Percentiles rank a stretch among this genome's conserved stretches.
phyloP scores from a whole-genome alignment of 2,888 invertebrate species.

The Sinodicranocentrus sp. region DNA sequence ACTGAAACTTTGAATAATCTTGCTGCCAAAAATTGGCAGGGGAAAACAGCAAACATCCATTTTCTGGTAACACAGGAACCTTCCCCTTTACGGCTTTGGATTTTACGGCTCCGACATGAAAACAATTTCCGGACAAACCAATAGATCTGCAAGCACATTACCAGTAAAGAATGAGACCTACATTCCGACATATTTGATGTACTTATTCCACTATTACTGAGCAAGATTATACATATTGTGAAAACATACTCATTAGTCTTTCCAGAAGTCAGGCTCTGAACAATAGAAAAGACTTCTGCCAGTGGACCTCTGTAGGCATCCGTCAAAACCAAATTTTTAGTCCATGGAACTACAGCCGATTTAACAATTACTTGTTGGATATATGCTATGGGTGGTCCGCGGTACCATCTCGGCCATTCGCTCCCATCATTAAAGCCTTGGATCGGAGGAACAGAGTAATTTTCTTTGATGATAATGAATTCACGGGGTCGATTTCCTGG shows the following conservation, averaged over 20 bases:
- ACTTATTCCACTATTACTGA: background rate
- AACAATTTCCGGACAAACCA: slow-evolving; percentile 82
- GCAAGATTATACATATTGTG: background rate
- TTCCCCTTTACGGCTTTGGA: slow-evolving; percentile 82
- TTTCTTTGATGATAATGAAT: slow-evolving; percentile 78
- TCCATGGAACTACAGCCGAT: slow-evolving; percentile 92
- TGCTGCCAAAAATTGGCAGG: slow-evolving; percentile 97
- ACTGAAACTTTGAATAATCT: slow-evolving; percentile 87
- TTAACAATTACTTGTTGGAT: slow-evolving; percentile 80
- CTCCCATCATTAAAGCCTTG: slow-evolving; percentile 68
- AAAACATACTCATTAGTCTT: slow-evolving; percentile 82
- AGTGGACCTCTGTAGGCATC: slow-evolving; percentile 96
- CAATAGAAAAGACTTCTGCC: slow-evolving; percentile 91
- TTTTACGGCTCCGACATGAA: slow-evolving; percentile 87
- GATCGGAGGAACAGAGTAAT: slow-evolving; percentile 77
- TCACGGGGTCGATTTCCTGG: slow-evolving; percentile 92
- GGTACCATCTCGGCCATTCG: slow-evolving; percentile 78
- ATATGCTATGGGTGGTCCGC: slow-evolving; percentile 80
- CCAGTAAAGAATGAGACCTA: background rate
- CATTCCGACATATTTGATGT: no score
- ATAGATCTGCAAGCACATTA: slow-evolving; percentile 51
- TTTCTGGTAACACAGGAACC: slow-evolving; percentile 87
- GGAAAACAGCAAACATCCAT: slow-evolving; percentile 93
- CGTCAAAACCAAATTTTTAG: slow-evolving; percentile 87
- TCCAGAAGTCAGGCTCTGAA: slow-evolving; percentile 81